Conservation (phyloP, 2,797 vertebrate species). For the Epinephelus malabaricus region DNA sequence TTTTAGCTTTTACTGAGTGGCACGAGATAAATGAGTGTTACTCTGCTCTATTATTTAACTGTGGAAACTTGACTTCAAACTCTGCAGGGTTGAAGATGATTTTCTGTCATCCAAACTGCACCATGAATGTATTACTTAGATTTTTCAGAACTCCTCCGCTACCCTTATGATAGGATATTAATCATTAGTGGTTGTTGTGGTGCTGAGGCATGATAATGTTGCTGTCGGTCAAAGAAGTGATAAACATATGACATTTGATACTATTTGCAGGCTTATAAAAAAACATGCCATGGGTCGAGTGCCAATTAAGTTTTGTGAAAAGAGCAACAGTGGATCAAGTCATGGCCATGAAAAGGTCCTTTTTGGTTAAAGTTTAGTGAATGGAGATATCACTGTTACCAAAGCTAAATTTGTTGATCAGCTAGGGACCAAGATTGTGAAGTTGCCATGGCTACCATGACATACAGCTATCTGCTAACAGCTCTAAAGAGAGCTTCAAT, state of each 20-base stretch:
- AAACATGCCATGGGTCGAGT: neutral
- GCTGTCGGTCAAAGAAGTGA: neutral
- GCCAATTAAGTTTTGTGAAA: neutral
- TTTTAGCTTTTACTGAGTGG: neutral
- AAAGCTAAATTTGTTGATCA: neutral
- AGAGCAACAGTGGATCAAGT: neutral
- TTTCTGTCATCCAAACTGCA: neutral
- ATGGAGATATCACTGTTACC: neutral
- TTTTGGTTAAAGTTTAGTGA: neutral
- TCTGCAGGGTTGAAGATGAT: neutral
- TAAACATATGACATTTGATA: neutral
- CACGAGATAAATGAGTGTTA: neutral
- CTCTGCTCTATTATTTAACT: neutral
- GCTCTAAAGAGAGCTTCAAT: conserved; percentile 10
- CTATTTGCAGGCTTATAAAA: neutral
- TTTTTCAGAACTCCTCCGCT: neutral
- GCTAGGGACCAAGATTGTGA: neutral
- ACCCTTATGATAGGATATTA: neutral
- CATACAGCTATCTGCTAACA: neutral
- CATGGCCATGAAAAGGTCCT: neutral
- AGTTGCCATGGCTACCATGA: neutral
- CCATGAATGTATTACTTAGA: neutral
- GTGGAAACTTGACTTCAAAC: neutral
- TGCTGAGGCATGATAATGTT: neutral
- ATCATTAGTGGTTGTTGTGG: neutral